Base-by-base conservation (phyloP, 1,140 invertebrate genomes). In the Carposina sasakii region DNA sequence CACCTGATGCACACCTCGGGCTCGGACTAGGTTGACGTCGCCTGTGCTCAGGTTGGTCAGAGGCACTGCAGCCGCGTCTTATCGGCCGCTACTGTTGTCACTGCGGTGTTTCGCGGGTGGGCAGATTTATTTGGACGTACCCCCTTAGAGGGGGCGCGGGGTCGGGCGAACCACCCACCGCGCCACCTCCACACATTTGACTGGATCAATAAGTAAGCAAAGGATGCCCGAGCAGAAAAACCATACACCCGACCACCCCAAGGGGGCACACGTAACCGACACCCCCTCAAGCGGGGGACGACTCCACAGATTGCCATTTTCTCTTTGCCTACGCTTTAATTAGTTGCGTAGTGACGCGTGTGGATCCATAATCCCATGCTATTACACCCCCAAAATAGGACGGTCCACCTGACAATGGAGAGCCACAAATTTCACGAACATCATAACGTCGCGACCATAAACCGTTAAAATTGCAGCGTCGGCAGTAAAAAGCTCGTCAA, bases 231-330 rank as follows among this genome's bases (percentile, higher is more conserved):
- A 86, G 84, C 76, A 86, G 82, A 86, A 86, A 86, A 86, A 85
- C 85, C 81, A 85, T 84, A 83, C 84, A 81, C 84, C 81, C 81
- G 67, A 77, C 71, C 75, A 74, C 69, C 72, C 73, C 71, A 71
- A 81, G 78, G 79, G 79, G 79, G 76, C 77, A 83, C 71, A 81
- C 81, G 81, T 81, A 76, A 85, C 85, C 67, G 69, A 68, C 70
- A 72, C 78, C 74, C 72, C 71, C 76, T 86, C 84, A 83, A 85
- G 76, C 78, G 75, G 73, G 60, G 81, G 86, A 85, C 69, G 81
- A 82, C 87, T 87, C 86, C 87, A 76, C 87, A 88, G 77, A 87
- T 88, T 88, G 87, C 77, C 79, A 81, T 84, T 84, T 84, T 84
- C 79, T 84, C 79, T 84, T 81, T 84, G 77, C 77, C 79, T 84